These are phyloP conservation scores for Laterallus jamaicensis DNA, from an alignment of 2,113 vertebrate genomes.

Conservation along the genomic window DNA sequence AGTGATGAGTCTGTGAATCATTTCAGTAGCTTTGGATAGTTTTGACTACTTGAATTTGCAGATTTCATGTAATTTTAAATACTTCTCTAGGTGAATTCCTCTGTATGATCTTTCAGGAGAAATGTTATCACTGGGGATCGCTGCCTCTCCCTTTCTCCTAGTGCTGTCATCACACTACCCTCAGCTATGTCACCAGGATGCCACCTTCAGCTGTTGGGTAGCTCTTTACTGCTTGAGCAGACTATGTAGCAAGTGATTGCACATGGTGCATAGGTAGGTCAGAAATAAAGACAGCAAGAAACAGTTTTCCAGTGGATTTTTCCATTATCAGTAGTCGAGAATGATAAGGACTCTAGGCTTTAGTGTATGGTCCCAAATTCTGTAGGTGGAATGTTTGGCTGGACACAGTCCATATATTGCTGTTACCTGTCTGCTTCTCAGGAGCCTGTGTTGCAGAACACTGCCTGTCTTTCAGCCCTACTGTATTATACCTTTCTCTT, in stretches of 20 bases:
- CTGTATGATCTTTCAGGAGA: not conserved
- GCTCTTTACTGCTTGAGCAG: not conserved
- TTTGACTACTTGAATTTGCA: not conserved
- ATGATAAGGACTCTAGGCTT: not conserved
- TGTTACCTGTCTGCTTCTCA: not conserved
- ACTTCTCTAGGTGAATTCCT: not conserved
- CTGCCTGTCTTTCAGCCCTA: not conserved
- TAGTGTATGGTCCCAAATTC: not conserved
- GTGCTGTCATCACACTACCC: not conserved
- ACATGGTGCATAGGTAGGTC: not conserved
- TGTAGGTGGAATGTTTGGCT: not conserved
- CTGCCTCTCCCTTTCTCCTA: not conserved
- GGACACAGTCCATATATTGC: not conserved
- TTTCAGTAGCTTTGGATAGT: not conserved
- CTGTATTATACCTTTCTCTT: not conserved
- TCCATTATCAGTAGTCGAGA: not conserved
- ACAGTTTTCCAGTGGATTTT: not conserved
- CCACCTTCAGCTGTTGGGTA: not conserved
- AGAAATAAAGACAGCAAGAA: not conserved
- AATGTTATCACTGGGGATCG: not conserved
- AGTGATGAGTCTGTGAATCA: not conserved
- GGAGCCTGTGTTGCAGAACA: not conserved
- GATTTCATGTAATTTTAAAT: not conserved
- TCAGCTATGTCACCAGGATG: not conserved
- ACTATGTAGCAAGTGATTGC: not conserved